phyloP scores from a whole-genome alignment of 1,140 invertebrate genomes.

The Ceratina australensis region DNA sequence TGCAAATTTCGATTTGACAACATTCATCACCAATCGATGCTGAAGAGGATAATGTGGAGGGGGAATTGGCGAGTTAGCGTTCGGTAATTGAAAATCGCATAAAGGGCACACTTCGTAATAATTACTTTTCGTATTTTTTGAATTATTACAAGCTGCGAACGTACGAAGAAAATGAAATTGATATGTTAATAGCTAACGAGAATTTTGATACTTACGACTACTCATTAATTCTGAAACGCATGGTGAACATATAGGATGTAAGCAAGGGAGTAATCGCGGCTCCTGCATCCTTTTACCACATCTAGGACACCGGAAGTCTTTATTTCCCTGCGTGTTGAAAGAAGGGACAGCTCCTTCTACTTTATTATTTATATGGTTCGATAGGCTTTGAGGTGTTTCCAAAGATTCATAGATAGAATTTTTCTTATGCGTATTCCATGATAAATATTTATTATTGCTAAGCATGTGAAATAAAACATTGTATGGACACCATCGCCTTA shows the following conservation, averaged over 20 bases:
- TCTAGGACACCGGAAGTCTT: conserved; percentile 72
- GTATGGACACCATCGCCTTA: neutral
- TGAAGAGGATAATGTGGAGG: conserved; percentile 76
- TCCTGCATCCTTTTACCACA: conserved; percentile 72
- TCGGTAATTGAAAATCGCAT: conserved; percentile 71
- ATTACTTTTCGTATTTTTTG: neutral
- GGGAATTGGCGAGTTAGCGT: conserved; percentile 53
- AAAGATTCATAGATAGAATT: conserved; percentile 16
- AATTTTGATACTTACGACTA: conserved; percentile 42
- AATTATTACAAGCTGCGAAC: conserved; percentile 22
- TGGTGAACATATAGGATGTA: conserved; percentile 72
- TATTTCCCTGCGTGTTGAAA: conserved; percentile 34
- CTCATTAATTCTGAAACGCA: conserved; percentile 71
- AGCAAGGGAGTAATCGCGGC: conserved; percentile 73
- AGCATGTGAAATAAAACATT: neutral
- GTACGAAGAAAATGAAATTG: neutral
- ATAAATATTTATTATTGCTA: conserved; percentile 1
- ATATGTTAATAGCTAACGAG: neutral
- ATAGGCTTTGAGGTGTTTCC: conserved; percentile 11
- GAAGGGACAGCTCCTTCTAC: conserved; percentile 8
- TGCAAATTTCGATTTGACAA: conserved; percentile 67
- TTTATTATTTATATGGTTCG: neutral
- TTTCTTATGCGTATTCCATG: conserved; percentile 12
- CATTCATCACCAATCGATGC: conserved; percentile 71
- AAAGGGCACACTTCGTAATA: conserved; percentile 68